A percentile compares a stretch with the other conserved stretches of the same genome.
Conservation (phyloP, 2,797 vertebrate species). For the Tadarida brasiliensis region DNA sequence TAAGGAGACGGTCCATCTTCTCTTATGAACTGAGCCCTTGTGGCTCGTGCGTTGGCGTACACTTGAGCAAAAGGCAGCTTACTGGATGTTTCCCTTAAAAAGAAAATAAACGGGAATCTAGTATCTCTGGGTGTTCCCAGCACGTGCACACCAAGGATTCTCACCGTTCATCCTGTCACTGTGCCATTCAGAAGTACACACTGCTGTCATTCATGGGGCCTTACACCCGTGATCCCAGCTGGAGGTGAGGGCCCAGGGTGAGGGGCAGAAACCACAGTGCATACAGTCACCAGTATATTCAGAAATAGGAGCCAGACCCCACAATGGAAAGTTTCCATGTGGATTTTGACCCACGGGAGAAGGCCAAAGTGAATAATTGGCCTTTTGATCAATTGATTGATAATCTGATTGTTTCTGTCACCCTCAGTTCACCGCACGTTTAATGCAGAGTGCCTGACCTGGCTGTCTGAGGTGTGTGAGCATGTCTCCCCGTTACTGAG, state of each 20-base stretch:
- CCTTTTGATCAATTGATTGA: background rate
- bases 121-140: background rate
- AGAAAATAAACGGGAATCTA: background rate
- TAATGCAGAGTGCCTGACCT: background rate
- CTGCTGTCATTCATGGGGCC: background rate
- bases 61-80: conserved; percentile 37
- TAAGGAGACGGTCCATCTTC: background rate
- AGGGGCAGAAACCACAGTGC: background rate
- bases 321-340: background rate
- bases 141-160: background rate
- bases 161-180: background rate
- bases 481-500: background rate
- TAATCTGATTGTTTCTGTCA: background rate
- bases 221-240: background rate
- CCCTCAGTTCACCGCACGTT: background rate
- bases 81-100: conserved; percentile 29
- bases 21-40: conserved; percentile 24
- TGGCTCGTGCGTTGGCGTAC: conserved; percentile 18
- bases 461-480: background rate
- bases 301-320: background rate
- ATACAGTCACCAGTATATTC: background rate
- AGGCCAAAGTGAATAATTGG: background rate
- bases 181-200: background rate
- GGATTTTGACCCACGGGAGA: background rate
- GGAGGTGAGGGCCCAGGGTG: background rate